Evolutionary conservation across 2,113 vertebrate species (phyloP).

Genomic region (Pterophyllum scalare): DNA sequence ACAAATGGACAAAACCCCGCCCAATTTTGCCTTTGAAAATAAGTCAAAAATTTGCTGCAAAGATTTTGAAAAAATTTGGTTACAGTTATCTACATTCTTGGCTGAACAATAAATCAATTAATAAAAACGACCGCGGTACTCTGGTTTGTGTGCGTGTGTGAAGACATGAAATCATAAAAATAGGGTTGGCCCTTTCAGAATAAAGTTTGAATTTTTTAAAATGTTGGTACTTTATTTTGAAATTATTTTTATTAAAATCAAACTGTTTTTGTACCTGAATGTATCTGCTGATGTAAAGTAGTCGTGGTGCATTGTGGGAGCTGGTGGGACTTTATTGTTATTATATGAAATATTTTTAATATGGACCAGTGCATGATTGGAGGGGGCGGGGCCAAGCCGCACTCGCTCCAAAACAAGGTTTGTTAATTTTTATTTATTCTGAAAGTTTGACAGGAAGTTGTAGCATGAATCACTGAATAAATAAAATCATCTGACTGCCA

Average conservation of each 20-base stretch:
- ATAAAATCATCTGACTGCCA: slow-evolving; percentile 29
- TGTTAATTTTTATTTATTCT: slow-evolving; percentile 48
- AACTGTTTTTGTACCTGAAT: slow-evolving; percentile 8
- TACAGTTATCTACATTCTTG: neutral
- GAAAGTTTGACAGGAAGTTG: slow-evolving; percentile 54
- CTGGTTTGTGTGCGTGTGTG: neutral
- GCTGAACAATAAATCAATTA: neutral
- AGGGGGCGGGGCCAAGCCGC: neutral
- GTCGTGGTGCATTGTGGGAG: slow-evolving; percentile 51
- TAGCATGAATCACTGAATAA: slow-evolving; percentile 65
- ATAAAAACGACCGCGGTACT: neutral
- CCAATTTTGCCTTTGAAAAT: neutral
- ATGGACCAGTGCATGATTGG: slow-evolving; percentile 31
- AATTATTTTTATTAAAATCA: neutral
- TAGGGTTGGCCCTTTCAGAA: neutral
- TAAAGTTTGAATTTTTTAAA: neutral
- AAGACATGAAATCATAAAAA: neutral
- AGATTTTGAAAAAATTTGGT: neutral
- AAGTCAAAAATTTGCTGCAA: neutral
- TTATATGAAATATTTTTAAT: slow-evolving; percentile 27
- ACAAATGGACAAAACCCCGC: neutral
- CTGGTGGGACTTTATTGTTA: slow-evolving; percentile 6
- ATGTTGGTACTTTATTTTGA: neutral
- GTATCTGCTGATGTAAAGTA: slow-evolving; percentile 31
- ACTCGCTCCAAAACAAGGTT: neutral